These are phyloP conservation scores for Romanomermis culicivorax DNA, from an alignment of 2,888 invertebrate species.

Conservation along the genomic window DNA sequence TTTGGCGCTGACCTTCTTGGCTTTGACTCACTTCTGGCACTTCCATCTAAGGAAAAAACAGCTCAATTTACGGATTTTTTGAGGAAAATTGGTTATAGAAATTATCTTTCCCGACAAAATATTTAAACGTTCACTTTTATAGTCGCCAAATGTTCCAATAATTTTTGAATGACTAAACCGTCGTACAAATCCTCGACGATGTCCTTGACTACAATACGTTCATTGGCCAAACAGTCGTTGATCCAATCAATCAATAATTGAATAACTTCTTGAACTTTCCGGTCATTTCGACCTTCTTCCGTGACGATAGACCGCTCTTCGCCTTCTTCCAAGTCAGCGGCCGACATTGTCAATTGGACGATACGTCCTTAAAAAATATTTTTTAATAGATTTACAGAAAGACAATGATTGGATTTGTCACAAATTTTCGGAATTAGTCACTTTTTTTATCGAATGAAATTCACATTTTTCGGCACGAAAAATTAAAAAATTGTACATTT, in stretches of 20 bases:
- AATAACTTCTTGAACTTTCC: conserved; percentile 59
- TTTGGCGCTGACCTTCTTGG: conserved; percentile 87
- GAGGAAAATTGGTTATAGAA: no score
- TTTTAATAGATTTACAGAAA: neutral
- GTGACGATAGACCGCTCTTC: conserved; percentile 91
- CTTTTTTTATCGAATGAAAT: no score
- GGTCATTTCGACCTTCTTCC: conserved; percentile 61
- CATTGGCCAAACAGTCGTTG: conserved; percentile 83
- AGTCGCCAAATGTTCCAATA: conserved; percentile 34
- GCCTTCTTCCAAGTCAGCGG: conserved; percentile 48
- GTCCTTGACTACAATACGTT: conserved; percentile 86
- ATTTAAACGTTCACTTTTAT: conserved; percentile 17
- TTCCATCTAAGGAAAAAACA: conserved; percentile 48
- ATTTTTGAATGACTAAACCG: conserved; percentile 61
- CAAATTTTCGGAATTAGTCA: neutral
- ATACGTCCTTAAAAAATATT: neutral
- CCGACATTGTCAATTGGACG: neutral
- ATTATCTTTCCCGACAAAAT: no score
- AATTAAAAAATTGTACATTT: no score
- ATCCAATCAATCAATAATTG: conserved; percentile 81
- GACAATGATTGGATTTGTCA: neutral
- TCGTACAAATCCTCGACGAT: conserved; percentile 92
- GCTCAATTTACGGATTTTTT: neutral
- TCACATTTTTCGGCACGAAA: no score
- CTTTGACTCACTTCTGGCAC: conserved; percentile 96